Conservation (phyloP, 2,113 vertebrate genomes). For the Rhinoptilus africanus region DNA sequence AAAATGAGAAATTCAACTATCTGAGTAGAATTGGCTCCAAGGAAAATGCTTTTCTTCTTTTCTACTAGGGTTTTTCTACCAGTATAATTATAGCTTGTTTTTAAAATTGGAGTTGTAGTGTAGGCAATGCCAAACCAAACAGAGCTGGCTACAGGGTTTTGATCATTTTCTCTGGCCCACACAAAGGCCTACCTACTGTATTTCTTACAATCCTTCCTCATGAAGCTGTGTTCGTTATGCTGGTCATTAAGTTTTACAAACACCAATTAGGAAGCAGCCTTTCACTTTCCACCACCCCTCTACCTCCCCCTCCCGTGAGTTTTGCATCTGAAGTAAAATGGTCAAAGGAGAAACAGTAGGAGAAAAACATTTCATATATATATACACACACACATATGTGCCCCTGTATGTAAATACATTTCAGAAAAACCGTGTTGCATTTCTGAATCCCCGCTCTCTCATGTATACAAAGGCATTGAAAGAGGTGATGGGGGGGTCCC, state of each 20-base stretch:
- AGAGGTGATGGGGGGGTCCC: accelerated
- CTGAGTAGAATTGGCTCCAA: not conserved
- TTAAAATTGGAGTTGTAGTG: constrained; percentile 5
- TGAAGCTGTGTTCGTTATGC: not conserved
- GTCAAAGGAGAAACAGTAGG: not conserved
- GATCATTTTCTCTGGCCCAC: not conserved
- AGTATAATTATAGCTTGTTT: not conserved
- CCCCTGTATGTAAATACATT: not conserved
- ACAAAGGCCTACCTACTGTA: not conserved
- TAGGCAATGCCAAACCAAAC: constrained; percentile 28
- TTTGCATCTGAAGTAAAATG: not conserved
- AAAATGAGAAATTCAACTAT: constrained; percentile 10
- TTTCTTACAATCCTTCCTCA: not conserved
- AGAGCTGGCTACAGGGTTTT: not conserved
- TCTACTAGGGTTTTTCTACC: not conserved
- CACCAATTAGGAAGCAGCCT: not conserved
- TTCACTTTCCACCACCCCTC: not conserved
- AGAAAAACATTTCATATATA: not conserved
- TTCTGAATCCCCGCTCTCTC: not conserved
- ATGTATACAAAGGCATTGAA: accelerated
- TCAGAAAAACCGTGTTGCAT: not conserved
- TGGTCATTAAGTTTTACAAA: not conserved
- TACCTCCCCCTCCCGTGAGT: accelerated
- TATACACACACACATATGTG: accelerated
- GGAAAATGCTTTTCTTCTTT: not conserved